Evolutionary conservation across 2,797 vertebrate genomes (phyloP).

Genomic region (Mormyrus hasselquistii): DNA sequence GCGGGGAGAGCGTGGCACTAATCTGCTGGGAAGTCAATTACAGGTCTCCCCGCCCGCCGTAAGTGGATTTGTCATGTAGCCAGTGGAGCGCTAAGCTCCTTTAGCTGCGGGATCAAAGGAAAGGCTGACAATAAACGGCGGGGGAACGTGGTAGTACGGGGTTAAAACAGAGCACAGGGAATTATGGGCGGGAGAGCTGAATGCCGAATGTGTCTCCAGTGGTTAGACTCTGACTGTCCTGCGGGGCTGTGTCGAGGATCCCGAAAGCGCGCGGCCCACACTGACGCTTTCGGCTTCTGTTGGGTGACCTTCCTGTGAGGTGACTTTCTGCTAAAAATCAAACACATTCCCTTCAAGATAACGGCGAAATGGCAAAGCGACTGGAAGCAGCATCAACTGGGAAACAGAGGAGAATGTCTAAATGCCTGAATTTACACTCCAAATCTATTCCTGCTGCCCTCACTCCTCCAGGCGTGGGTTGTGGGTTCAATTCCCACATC

Average conservation of each 20-base stretch:
- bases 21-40: conserved; percentile 51
- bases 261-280: no score
- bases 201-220: neutral
- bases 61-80: conserved; percentile 62
- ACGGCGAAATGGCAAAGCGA: neutral
- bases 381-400: neutral
- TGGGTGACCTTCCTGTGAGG: neutral
- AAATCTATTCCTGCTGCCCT: neutral
- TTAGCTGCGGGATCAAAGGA: conserved; percentile 26
- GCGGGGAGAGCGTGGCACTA: conserved; percentile 31
- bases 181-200: neutral
- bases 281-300: neutral
- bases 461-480: neutral
- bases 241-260: neutral
- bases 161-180: neutral
- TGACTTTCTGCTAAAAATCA: neutral
- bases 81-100: conserved; percentile 63
- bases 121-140: neutral
- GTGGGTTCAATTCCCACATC: neutral
- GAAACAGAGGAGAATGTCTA: neutral
- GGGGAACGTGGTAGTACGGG: neutral
- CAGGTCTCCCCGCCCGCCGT: conserved; percentile 46
- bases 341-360: neutral
- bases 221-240: neutral
- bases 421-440: neutral